Base-by-base conservation (phyloP, 1,140 invertebrate genomes). In the Aplysia californica region DNA sequence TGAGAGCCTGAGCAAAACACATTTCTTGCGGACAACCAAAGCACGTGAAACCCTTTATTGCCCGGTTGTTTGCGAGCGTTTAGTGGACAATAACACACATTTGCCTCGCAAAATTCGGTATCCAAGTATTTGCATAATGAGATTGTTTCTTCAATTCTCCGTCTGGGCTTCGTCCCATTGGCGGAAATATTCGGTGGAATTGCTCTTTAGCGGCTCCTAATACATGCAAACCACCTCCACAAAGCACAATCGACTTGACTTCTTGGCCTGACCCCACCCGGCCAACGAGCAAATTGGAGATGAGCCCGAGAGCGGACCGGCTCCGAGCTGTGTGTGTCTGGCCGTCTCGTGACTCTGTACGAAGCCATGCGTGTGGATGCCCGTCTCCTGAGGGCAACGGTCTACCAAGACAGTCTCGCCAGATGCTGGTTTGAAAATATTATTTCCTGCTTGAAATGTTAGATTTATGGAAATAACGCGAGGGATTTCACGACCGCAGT, bases 81-180 rank as follows among this genome's bases (percentile, higher is more conserved):
- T 61, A 39, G 21, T 31, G 18, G 21, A 73, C 70, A 73, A 73
- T 73, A 33, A 73, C 29, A n/a, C 23, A 61, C 55, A 50, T 56
- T 73, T 59, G 38, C 38, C 55, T 33, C 6, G 29, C 2, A 41
- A 73, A 73, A 61, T 73, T 73, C 33, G 38, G 56, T 44, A 50
- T 73, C 35, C 20, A n/a, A 6, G 56, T 39, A 73, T 73, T 73
- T 73, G 70, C 70, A 73, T 73, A 73, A 73, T 61, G 56, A 61
- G 41, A 73, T 73, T 73, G 70, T 73, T 73, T 73, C 70, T 73
- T 73, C 56, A 73, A 73, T 73, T 61, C 70, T 61, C 5, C 18
- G 18, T 58, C 55, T n/a, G 55, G 58, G 61, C 59, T 38, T 59
- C 29, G 36, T 39, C 29, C 70, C 50, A 61, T 73, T 3, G 36